Evolutionary conservation across 2,888 invertebrate genomes (phyloP).

Genomic region (Drosophila yooni): DNA sequence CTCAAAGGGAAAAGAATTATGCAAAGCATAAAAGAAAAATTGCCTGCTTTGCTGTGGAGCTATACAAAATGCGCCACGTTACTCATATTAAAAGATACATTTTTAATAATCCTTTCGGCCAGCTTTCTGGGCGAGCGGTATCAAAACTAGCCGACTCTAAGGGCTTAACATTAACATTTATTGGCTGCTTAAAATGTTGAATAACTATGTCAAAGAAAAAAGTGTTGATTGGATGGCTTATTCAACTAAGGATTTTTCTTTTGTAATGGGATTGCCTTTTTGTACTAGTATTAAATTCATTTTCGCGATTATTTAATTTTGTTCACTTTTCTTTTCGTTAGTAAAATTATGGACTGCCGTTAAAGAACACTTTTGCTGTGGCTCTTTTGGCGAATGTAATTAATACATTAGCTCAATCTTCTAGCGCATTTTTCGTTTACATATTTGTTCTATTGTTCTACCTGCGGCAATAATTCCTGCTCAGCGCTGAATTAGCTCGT

Average conservation of each 20-base stretch:
- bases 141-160: not conserved
- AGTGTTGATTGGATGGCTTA: not conserved
- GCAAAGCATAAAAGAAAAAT: slow-evolving; percentile 10
- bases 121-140: not conserved
- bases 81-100: slow-evolving; percentile 48
- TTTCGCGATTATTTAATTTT: too few relatives aligned
- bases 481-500: slow-evolving; percentile 54
- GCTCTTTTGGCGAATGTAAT: slow-evolving; percentile 54
- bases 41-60: not conserved
- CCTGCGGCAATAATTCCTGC: slow-evolving; percentile 49
- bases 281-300: not conserved
- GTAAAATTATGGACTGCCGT: not conserved
- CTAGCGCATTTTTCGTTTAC: slow-evolving; percentile 12
- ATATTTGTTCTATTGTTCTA: slow-evolving; percentile 24
- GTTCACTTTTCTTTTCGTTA: not conserved
- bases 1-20: slow-evolving; percentile 17
- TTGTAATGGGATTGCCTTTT: too few relatives aligned
- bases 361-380: not conserved
- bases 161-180: slow-evolving; percentile 48
- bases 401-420: slow-evolving; percentile 52
- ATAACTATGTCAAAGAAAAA: slow-evolving; percentile 2
- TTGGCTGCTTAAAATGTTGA: slow-evolving; percentile 22
- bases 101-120: slow-evolving; percentile 35
- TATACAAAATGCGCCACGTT: slow-evolving; percentile 43
- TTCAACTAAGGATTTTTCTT: not conserved